phyloP scores from a whole-genome alignment of 2,113 vertebrate species.

The Channa argus region DNA sequence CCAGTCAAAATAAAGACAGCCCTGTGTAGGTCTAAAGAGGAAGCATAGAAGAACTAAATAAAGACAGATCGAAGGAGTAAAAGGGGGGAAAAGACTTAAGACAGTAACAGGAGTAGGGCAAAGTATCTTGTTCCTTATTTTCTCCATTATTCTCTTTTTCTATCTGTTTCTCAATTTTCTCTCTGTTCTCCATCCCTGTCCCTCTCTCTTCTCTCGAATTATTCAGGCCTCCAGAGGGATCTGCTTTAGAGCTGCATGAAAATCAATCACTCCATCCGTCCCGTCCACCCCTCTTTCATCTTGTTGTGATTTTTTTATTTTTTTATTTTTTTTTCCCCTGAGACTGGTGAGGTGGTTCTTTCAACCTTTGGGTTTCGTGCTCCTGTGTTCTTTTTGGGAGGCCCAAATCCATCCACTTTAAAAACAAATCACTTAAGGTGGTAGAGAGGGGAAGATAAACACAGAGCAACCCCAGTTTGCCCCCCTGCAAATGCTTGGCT shows the following conservation, averaged over 20 bases:
- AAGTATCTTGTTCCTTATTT: conserved; percentile 58
- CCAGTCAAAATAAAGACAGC: conserved; percentile 58
- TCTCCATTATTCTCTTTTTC: conserved; percentile 46
- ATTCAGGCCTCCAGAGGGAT: conserved; percentile 74
- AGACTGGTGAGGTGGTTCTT: conserved; percentile 30
- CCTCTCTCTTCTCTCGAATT: conserved; percentile 43
- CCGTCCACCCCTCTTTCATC: conserved; percentile 69
- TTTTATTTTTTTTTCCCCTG: conserved; percentile 45
- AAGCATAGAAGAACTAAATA: conserved; percentile 35
- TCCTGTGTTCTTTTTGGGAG: conserved; percentile 57
- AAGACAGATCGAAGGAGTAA: conserved; percentile 39
- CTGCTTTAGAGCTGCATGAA: conserved; percentile 75
- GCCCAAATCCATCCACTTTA: conserved; percentile 62
- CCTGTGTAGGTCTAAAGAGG: conserved; percentile 50
- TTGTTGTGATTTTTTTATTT: conserved; percentile 53
- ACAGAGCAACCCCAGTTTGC: conserved; percentile 65
- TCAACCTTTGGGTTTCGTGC: conserved; percentile 53
- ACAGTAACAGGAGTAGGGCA: conserved; percentile 66
- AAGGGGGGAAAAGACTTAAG: not conserved
- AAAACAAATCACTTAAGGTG: conserved; percentile 70
- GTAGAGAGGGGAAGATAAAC: conserved; percentile 20
- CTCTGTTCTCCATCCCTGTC: conserved; percentile 26
- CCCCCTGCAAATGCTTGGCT: conserved; percentile 38
- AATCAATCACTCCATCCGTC: conserved; percentile 78
- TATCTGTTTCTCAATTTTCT: conserved; percentile 58